A percentile compares a stretch with the other conserved stretches of the same genome.
Evolutionary conservation across 2,797 vertebrate species (phyloP).

Genomic region (Falco cherrug): DNA sequence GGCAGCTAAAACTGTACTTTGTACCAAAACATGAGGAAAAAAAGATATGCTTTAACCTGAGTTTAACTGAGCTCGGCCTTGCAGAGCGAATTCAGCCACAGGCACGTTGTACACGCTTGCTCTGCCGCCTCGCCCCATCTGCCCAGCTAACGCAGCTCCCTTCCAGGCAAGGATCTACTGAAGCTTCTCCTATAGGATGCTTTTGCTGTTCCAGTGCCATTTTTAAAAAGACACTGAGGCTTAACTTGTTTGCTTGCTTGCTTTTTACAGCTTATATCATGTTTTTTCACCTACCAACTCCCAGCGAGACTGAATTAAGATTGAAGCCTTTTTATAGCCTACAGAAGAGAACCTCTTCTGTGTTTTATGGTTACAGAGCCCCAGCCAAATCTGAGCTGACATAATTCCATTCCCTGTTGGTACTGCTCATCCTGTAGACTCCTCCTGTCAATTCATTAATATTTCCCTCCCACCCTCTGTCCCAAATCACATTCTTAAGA

Average conservation of each 20-base stretch:
- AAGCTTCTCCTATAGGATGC: neutral
- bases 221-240: neutral
- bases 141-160: neutral
- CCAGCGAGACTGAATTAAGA: neutral
- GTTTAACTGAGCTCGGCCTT: neutral
- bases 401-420: neutral
- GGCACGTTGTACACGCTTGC: rapidly evolving
- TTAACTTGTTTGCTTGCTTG: neutral
- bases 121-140: rapidly evolving
- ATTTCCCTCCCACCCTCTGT: rapidly evolving
- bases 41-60: neutral
- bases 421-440: neutral
- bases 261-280: neutral
- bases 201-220: neutral
- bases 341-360: neutral
- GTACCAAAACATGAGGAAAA: neutral
- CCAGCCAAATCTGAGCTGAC: neutral
- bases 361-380: neutral
- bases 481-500: neutral
- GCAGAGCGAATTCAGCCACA: neutral
- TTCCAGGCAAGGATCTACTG: neutral
- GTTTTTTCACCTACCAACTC: neutral
- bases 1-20: neutral
- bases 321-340: neutral
- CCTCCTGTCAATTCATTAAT: neutral